Conservation (phyloP, 2,113 vertebrate genomes). For the Panthera leo region DNA sequence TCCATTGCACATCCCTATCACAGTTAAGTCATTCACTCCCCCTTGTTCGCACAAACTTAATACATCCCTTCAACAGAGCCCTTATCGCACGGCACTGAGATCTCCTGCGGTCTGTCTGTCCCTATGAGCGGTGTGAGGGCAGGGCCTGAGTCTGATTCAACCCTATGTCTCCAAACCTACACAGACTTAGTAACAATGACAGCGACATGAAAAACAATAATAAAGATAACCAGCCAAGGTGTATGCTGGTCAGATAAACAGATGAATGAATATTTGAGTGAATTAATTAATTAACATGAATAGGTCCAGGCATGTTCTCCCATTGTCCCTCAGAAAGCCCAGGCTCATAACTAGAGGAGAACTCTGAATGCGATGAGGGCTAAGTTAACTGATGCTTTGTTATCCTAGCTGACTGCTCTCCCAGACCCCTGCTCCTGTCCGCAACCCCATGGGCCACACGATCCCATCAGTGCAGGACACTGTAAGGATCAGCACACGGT, state of each 20-base stretch:
- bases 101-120: background rate
- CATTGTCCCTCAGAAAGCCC: background rate
- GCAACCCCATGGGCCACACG: background rate
- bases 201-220: background rate
- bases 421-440: background rate
- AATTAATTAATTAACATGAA: background rate
- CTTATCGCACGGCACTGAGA: background rate
- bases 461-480: background rate
- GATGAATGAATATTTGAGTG: background rate
- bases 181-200: background rate
- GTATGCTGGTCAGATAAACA: background rate
- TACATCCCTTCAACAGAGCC: background rate
- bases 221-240: background rate
- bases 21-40: background rate
- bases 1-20: background rate
- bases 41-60: background rate
- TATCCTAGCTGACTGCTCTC: background rate
- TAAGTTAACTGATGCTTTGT: background rate
- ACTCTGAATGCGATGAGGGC: background rate
- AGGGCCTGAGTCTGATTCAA: background rate
- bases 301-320: background rate
- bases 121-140: background rate
- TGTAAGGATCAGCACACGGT: background rate
- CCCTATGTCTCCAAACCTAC: background rate
- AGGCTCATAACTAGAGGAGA: background rate